phyloP scores from a whole-genome alignment of 2,888 invertebrate genomes.

The Tineola bisselliella region DNA sequence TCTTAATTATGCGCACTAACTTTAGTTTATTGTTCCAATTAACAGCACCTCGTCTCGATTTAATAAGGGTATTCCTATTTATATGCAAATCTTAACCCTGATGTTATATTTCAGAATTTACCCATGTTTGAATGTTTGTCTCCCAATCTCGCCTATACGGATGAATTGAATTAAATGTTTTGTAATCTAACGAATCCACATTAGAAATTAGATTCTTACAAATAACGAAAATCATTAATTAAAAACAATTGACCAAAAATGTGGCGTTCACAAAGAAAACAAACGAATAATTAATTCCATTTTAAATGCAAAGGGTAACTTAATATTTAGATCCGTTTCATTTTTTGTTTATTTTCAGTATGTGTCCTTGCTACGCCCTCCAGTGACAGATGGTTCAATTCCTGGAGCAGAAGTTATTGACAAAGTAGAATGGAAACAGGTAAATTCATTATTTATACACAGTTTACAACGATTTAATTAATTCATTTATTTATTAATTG shows the following conservation, averaged over 20 bases:
- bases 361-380: conserved; percentile 85
- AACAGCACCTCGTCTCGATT: not conserved
- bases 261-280: too few relatives aligned
- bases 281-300: too few relatives aligned
- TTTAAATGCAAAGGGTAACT: too few relatives aligned
- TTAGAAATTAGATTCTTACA: too few relatives aligned
- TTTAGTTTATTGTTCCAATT: not conserved
- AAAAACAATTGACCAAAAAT: too few relatives aligned
- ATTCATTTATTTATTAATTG: too few relatives aligned
- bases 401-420: conserved; percentile 76
- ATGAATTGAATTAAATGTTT: too few relatives aligned
- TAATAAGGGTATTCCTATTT: not conserved
- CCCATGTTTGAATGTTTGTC: too few relatives aligned
- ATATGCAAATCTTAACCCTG: not conserved
- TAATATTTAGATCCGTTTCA: not conserved
- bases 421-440: conserved; percentile 92
- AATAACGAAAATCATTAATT: too few relatives aligned
- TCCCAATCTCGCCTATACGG: not conserved
- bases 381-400: conserved; percentile 73
- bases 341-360: conserved; percentile 70
- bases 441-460: too few relatives aligned
- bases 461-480: too few relatives aligned
- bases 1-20: not conserved
- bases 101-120: not conserved
- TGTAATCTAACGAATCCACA: too few relatives aligned